Evolutionary conservation across 2,113 vertebrate species (phyloP).

Genomic region (Brienomyrus brachyistius): DNA sequence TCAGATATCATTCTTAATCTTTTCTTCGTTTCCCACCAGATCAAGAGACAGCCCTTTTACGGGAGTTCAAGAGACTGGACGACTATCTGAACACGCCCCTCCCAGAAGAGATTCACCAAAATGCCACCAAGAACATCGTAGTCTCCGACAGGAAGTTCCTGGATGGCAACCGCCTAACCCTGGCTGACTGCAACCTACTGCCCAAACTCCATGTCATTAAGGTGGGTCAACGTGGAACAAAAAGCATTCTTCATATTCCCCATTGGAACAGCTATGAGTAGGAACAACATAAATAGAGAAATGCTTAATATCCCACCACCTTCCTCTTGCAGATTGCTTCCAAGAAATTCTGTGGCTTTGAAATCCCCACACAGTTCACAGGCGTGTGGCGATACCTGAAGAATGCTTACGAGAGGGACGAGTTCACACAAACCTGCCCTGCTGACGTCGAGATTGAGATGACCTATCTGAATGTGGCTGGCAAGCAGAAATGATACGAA

Average conservation of each 20-base stretch:
- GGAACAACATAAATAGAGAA: not conserved
- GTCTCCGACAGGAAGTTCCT: conserved; percentile 79
- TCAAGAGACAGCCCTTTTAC: conserved; percentile 77
- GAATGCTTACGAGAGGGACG: conserved; percentile 73
- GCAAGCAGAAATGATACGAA: conserved; percentile 61
- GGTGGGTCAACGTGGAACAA: conserved; percentile 51
- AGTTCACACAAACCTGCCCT: conserved; percentile 85
- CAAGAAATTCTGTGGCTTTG: conserved; percentile 84
- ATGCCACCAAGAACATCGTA: conserved; percentile 61
- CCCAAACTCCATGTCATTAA: conserved; percentile 91
- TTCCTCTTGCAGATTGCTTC: conserved; percentile 66
- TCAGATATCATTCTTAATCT: not conserved
- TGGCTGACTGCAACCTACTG: conserved; percentile 90
- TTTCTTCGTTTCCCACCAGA: conserved; percentile 47
- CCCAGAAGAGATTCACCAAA: conserved; percentile 77
- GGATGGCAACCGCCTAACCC: conserved; percentile 77
- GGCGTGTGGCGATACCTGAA: conserved; percentile 82
- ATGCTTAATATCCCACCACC: not conserved
- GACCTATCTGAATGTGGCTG: conserved; percentile 70
- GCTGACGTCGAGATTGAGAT: conserved; percentile 80
- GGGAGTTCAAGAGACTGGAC: conserved; percentile 81
- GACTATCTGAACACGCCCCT: conserved; percentile 76
- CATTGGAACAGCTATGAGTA: not conserved
- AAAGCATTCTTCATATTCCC: not conserved
- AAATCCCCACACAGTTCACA: conserved; percentile 75